Conservation (phyloP, 2,113 vertebrate genomes). For the Cebidichthys violaceus region DNA sequence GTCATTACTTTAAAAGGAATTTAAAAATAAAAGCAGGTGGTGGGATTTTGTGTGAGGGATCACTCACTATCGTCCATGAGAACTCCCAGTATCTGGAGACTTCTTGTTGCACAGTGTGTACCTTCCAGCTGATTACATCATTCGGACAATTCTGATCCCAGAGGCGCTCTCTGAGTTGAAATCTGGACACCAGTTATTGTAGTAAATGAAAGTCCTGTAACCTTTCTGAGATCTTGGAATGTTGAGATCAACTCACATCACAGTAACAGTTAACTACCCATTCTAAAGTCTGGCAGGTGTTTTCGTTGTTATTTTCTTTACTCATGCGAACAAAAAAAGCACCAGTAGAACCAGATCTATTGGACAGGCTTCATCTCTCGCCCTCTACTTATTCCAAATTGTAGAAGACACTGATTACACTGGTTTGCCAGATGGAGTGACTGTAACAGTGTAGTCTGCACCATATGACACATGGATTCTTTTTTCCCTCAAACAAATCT, state of each 20-base stretch:
- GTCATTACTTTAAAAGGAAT: neutral
- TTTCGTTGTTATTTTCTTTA: neutral
- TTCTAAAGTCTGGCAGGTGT: neutral
- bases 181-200: constrained; percentile 12
- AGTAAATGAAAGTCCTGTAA: constrained; percentile 8
- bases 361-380: constrained; percentile 39
- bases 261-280: neutral
- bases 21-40: neutral
- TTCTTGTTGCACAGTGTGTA: constrained; percentile 26
- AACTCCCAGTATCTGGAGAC: constrained; percentile 15
- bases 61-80: neutral
- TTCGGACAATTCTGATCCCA: constrained; percentile 23
- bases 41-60: neutral
- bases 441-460: constrained; percentile 35
- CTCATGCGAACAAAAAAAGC: neutral
- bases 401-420: constrained; percentile 46
- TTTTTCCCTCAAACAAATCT: constrained; percentile 31
- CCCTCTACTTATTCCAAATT: constrained; percentile 37
- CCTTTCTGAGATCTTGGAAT: neutral
- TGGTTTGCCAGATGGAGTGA: constrained; percentile 46
- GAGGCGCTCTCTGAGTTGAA: constrained; percentile 18
- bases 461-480: constrained; percentile 34
- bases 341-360: constrained; percentile 20
- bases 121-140: constrained; percentile 39
- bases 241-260: neutral